A percentile compares a stretch with the other conserved stretches of the same genome.
These are phyloP conservation scores for Sander vitreus DNA, from an alignment of 2,113 vertebrate genomes.

Conservation along the genomic window DNA sequence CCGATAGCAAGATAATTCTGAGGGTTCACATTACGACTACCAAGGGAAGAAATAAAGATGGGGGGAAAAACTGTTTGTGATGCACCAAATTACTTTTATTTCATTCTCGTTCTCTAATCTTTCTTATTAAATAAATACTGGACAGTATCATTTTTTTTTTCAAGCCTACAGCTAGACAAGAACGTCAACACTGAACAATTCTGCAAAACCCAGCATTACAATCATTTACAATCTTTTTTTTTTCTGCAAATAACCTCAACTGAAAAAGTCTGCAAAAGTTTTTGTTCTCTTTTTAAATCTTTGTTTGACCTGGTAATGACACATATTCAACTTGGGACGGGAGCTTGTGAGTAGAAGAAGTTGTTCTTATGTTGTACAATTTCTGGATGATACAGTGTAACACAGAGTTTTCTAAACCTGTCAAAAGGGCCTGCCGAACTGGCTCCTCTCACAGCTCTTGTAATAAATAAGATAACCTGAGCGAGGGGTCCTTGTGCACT, in stretches of 20 bases:
- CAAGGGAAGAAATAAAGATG: background rate
- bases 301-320: background rate
- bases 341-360: background rate
- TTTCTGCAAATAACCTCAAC: background rate
- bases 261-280: background rate
- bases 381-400: background rate
- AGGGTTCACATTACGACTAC: background rate
- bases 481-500: background rate
- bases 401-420: background rate
- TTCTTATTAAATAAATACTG: background rate
- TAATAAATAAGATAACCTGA: constrained; percentile 2
- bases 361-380: background rate
- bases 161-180: background rate
- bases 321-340: background rate
- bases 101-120: background rate
- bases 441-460: background rate
- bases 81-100: background rate
- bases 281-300: background rate
- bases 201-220: background rate
- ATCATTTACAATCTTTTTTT: background rate
- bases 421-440: background rate
- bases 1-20: too few relatives aligned
- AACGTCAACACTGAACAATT: background rate
- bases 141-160: background rate
- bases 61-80: background rate